Conservation (phyloP, 2,888 invertebrate genomes). For the Allolobophora icterica region DNA sequence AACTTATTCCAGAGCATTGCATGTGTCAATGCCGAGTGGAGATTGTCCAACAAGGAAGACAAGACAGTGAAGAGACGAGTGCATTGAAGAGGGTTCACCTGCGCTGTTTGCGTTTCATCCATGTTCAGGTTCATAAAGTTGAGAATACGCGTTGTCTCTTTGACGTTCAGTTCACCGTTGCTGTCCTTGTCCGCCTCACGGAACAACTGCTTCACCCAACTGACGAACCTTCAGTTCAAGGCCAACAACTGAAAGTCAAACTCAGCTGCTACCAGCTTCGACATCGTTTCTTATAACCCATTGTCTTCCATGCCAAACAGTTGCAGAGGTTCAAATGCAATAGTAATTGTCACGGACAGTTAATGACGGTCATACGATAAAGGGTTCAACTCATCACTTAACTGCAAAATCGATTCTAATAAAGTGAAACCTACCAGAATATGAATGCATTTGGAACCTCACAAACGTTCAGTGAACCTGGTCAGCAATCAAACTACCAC, state of each 20-base stretch:
- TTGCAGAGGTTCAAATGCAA: too few relatives aligned
- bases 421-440: neutral
- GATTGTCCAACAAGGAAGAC: too few relatives aligned
- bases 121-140: neutral
- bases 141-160: neutral
- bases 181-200: slow-evolving; percentile 12
- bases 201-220: slow-evolving; percentile 18
- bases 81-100: neutral
- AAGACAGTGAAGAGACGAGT: too few relatives aligned
- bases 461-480: neutral
- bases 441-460: neutral
- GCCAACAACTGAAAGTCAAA: neutral
- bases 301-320: too few relatives aligned
- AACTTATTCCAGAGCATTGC: too few relatives aligned
- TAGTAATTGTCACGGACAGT: too few relatives aligned
- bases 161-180: neutral
- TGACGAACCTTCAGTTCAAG: neutral
- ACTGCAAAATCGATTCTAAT: neutral
- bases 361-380: too few relatives aligned
- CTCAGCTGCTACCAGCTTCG: too few relatives aligned
- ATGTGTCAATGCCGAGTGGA: too few relatives aligned
- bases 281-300: too few relatives aligned
- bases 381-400: neutral
- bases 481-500: too few relatives aligned
- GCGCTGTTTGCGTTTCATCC: neutral